phyloP scores from a whole-genome alignment of 2,888 invertebrate species.

The Lucinisca nassula region DNA sequence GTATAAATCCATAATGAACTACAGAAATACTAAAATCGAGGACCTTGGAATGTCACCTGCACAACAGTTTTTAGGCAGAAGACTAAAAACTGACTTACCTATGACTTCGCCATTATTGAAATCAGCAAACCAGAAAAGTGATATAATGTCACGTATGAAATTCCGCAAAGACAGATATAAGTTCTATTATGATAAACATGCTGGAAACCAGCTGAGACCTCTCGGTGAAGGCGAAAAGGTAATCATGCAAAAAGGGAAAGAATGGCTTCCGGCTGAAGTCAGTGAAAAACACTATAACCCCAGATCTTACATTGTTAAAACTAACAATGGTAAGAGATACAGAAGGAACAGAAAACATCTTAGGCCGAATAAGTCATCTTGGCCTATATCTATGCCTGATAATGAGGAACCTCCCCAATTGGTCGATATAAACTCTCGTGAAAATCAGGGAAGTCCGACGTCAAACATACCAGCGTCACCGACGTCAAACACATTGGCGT shows the following conservation, averaged over 20 bases:
- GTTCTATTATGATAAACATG: constrained; percentile 16
- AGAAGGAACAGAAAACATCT: too few relatives aligned
- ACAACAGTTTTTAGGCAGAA: constrained; percentile 45
- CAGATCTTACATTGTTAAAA: too few relatives aligned
- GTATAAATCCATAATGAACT: constrained; percentile 57
- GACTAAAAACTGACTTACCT: constrained; percentile 48
- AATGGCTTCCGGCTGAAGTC: constrained; percentile 30
- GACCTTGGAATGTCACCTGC: constrained; percentile 54
- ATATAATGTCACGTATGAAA: not conserved
- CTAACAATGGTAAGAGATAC: too few relatives aligned
- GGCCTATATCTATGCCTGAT: too few relatives aligned
- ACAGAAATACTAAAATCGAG: constrained; percentile 59
- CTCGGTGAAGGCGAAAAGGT: not conserved
- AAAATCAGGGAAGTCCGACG: too few relatives aligned
- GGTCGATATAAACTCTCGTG: too few relatives aligned
- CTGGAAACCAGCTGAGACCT: not conserved
- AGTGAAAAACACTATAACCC: too few relatives aligned
- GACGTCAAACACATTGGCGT: too few relatives aligned
- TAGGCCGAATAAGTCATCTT: too few relatives aligned
- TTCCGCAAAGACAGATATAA: constrained; percentile 19
- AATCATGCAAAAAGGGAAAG: not conserved
- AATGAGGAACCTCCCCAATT: too few relatives aligned
- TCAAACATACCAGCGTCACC: too few relatives aligned
- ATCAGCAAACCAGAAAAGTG: constrained; percentile 3
- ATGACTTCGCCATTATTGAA: not conserved